Percentiles rank a stretch among this genome's conserved stretches.
phyloP scores from a whole-genome alignment of 2,797 vertebrate genomes.

The Sciurus vulgaris region DNA sequence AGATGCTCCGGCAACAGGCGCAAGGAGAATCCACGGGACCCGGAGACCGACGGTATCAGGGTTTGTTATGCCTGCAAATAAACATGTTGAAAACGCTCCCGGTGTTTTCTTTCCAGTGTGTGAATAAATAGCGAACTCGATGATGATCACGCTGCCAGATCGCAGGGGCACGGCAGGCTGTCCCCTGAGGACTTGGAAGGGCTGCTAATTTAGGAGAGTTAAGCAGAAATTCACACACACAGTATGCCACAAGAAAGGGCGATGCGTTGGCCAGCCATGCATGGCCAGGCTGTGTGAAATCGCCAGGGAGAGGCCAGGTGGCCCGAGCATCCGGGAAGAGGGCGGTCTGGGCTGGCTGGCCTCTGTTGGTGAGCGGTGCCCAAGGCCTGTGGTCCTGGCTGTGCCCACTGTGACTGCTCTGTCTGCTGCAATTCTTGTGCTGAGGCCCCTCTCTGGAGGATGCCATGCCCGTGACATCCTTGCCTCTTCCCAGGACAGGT shows the following conservation, averaged over 20 bases:
- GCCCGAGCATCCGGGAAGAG: rapidly evolving
- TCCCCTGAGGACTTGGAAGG: neutral
- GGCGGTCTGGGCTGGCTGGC: rapidly evolving
- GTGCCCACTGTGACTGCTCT: neutral
- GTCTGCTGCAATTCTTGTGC: neutral
- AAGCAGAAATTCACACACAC: neutral
- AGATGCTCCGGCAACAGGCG: neutral
- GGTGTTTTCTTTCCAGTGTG: neutral
- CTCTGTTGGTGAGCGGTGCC: too few species aligned
- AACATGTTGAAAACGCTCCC: neutral
- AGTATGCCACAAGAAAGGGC: rapidly evolving
- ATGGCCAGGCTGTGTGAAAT: rapidly evolving
- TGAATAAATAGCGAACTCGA: neutral
- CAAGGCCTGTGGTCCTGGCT: neutral
- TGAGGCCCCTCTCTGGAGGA: neutral
- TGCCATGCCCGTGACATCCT: rapidly evolving
- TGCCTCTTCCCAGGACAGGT: neutral
- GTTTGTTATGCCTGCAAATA: neutral
- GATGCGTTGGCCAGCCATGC: rapidly evolving
- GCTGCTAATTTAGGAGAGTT: neutral
- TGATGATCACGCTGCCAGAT: neutral
- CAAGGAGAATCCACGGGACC: neutral
- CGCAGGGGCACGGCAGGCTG: neutral
- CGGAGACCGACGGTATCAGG: rapidly evolving
- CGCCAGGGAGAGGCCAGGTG: neutral